phyloP scores from a whole-genome alignment of 2,113 vertebrate species.

The Glaucidium brasilianum region DNA sequence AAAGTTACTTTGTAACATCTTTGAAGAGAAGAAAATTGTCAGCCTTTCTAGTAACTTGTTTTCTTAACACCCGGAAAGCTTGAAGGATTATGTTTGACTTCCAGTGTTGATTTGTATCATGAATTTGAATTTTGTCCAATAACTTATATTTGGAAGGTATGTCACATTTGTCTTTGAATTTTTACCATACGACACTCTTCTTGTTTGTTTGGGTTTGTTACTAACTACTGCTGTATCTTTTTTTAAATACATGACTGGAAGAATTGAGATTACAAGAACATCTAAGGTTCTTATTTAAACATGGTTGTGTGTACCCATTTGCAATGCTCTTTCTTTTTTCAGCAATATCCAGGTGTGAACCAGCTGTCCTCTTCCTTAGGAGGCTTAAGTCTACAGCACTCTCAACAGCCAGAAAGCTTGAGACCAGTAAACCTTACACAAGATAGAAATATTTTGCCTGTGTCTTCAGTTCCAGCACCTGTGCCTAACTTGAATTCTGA shows the following conservation, averaged over 20 bases:
- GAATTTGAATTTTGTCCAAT: background rate
- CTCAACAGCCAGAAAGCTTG: slow-evolving; percentile 86
- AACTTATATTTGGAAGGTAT: background rate
- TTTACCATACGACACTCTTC: background rate
- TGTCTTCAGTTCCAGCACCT: slow-evolving; percentile 79
- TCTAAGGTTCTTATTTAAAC: background rate
- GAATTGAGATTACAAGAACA: background rate
- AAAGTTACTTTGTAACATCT: background rate
- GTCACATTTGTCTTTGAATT: background rate
- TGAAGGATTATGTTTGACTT: background rate
- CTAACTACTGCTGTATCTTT: background rate
- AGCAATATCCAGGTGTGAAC: slow-evolving; percentile 86
- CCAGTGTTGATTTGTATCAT: background rate
- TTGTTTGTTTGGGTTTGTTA: background rate
- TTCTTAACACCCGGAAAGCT: background rate
- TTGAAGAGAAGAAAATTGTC: background rate
- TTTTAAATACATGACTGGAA: background rate
- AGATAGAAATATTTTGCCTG: slow-evolving; percentile 88
- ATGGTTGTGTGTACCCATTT: background rate
- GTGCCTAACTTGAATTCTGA: slow-evolving; percentile 91
- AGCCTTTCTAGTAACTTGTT: background rate
- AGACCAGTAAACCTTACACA: slow-evolving; percentile 90
- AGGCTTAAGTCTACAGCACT: slow-evolving; percentile 87
- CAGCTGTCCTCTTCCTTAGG: slow-evolving; percentile 89
- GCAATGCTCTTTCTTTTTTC: slow-evolving; percentile 10